phyloP scores from a whole-genome alignment of 2,113 vertebrate species.

The Lota lota region DNA sequence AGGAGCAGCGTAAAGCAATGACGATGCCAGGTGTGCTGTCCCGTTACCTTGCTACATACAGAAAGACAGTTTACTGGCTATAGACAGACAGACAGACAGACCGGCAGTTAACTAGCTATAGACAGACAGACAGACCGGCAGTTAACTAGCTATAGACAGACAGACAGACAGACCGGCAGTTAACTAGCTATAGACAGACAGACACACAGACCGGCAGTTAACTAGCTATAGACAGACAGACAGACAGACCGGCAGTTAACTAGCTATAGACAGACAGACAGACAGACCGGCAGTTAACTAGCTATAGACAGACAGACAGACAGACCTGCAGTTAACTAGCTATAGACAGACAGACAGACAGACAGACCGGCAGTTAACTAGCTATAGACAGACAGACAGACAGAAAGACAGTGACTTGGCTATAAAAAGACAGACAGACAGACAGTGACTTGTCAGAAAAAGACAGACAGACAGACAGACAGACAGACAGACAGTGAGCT shows the following conservation, averaged over 20 bases:
- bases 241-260: no score
- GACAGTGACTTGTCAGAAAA: neutral
- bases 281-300: no score
- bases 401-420: neutral
- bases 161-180: constrained; percentile 15
- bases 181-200: constrained; percentile 44
- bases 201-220: no score
- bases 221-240: neutral
- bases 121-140: neutral
- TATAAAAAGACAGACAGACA: neutral
- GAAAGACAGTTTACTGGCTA: neutral
- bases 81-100: neutral
- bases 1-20: constrained; percentile 80
- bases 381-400: neutral
- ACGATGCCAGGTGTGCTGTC: constrained; percentile 71
- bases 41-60: constrained; percentile 55
- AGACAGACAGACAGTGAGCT: neutral
- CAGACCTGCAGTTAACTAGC: constrained; percentile 61
- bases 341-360: constrained; percentile 24
- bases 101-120: constrained; percentile 49
- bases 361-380: no score
- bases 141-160: no score
- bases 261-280: constrained; percentile 37
- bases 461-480: neutral
- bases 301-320: neutral